Conservation (phyloP, 1,140 invertebrate species). For the Macrobrachium rosenbergii region DNA sequence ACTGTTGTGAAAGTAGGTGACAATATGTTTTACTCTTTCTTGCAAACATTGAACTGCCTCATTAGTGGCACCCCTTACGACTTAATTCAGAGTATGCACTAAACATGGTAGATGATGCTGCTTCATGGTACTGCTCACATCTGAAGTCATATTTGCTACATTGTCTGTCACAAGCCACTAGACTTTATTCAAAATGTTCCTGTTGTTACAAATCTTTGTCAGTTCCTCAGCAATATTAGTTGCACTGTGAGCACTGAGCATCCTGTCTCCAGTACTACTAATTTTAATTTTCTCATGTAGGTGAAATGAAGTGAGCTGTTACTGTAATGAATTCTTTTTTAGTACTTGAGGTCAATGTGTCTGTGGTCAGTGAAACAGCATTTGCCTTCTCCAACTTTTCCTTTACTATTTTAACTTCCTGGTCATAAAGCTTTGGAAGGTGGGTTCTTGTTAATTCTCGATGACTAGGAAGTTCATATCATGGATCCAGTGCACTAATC, state of each 20-base stretch:
- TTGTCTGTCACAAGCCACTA: slow-evolving; percentile 2
- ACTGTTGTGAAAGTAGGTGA: slow-evolving; percentile 22
- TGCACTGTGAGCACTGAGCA: background rate
- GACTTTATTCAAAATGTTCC: slow-evolving; percentile 2
- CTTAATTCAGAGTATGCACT: background rate
- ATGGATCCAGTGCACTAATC: background rate
- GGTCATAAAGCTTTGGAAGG: background rate
- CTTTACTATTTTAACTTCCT: background rate
- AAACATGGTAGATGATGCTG: background rate
- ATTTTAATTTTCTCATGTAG: background rate
- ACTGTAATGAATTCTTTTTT: background rate
- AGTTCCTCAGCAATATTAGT: slow-evolving; percentile 5
- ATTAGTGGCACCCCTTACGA: background rate
- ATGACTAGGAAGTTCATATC: slow-evolving; percentile 4
- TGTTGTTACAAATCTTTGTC: background rate
- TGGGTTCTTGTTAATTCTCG: background rate
- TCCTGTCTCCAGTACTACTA: background rate
- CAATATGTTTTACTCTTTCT: slow-evolving; percentile 24
- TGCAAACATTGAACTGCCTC: background rate
- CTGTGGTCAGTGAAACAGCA: background rate
- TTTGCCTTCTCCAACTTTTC: background rate
- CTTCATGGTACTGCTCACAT: background rate
- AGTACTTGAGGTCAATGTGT: background rate
- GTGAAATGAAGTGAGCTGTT: slow-evolving; percentile 8
- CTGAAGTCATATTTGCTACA: background rate